Evolutionary conservation across 2,888 invertebrate species (phyloP), one percentile per base, ranked within the genome.

Genomic region (Oxystoma pomonae): DNA sequence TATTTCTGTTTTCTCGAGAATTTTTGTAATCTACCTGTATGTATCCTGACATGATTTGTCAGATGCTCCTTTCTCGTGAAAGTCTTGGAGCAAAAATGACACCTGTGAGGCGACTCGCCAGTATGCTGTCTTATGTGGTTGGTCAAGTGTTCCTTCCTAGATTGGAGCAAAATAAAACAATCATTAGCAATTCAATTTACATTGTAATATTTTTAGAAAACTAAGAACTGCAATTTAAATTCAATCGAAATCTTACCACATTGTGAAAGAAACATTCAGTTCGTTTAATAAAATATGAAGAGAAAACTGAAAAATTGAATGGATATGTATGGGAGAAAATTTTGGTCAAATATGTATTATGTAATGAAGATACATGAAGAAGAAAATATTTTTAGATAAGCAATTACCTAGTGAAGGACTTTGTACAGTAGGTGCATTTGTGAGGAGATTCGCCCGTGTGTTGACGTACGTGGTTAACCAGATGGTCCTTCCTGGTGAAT

Each of bases 41-140:
- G 86, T 70, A 81, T 80, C 53, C 81, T 85, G 78, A 93, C 90
- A 76, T 93, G 93, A 80, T 91, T 92, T 69, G 91, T 92, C 69
- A 93, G 85, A 80, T 93, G 92, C 78, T 93, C 93, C 80, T 92
- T 92, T 72, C 92, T 85, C 1, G 92, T 92, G 80, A 92, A 92
- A 51, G 90, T 90, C 78, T 92, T 92, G 71, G 90, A 87, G 83
- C 92, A 93, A 80, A 88, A 92, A 73, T 90, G 88, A 78, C 93
- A 93, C 68, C 91, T 87, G 76, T 92, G 92, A 65, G 92, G 92
- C 71, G 92, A 92, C 81, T 93, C 93, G 73, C 92, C 92, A 55
- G 92, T 92, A 80, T 93, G 93, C 78, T 92, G 92, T 60, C 92
- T 85, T 78, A 92, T 90, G 81, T 93, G 92, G 81, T 92, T 91